These are phyloP conservation scores for Biston stratarius DNA, from an alignment of 2,888 invertebrate genomes.

Conservation along the genomic window DNA sequence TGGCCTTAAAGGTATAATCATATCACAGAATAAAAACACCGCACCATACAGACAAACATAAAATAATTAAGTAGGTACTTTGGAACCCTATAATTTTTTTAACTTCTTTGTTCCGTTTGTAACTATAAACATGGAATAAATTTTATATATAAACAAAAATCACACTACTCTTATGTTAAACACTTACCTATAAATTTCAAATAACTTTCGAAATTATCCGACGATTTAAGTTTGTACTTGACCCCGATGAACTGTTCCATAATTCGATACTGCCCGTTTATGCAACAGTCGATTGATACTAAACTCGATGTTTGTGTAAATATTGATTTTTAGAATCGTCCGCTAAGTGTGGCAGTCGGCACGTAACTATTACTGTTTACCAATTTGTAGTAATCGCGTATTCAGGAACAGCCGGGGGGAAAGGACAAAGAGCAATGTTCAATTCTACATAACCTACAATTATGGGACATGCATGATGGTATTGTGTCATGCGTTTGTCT, in stretches of 20 bases:
- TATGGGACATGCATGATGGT: too few relatives aligned
- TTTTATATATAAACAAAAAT: not conserved
- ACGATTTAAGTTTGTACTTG: constrained; percentile 66
- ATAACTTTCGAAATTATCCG: constrained; percentile 72
- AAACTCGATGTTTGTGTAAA: not conserved
- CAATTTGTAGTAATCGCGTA: constrained; percentile 7
- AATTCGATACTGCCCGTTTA: constrained; percentile 39
- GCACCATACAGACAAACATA: not conserved
- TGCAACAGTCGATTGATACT: not conserved
- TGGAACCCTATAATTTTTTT: too few relatives aligned
- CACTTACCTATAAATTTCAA: constrained; percentile 69
- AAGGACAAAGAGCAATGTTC: not conserved
- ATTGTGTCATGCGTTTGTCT: too few relatives aligned
- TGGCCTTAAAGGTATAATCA: too few relatives aligned
- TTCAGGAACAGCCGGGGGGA: constrained; percentile 8
- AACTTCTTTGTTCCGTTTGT: too few relatives aligned
- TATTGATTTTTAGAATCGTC: constrained; percentile 20
- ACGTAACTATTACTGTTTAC: constrained; percentile 20
- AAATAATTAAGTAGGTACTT: too few relatives aligned
- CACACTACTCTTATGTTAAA: not conserved
- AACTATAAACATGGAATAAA: too few relatives aligned
- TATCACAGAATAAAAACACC: too few relatives aligned
- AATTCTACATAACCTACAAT: not conserved
- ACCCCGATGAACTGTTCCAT: constrained; percentile 58
- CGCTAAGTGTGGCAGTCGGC: constrained; percentile 25